Percentiles rank a stretch among this genome's conserved stretches.
phyloP scores from a whole-genome alignment of 2,888 invertebrate species.

The Fragum fragum region DNA sequence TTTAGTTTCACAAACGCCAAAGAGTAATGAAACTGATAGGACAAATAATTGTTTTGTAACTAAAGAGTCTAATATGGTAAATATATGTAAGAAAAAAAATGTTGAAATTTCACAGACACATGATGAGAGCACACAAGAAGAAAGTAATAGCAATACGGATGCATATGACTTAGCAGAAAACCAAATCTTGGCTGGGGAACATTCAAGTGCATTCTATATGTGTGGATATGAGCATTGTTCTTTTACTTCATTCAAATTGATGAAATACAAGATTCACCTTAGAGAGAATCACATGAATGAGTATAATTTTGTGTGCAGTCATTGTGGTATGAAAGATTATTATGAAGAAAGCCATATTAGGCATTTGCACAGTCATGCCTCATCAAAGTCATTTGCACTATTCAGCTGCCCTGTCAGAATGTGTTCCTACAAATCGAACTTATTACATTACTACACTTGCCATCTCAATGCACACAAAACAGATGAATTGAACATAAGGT shows the following conservation, averaged over 20 bases:
- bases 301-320: constrained; percentile 74
- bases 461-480: constrained; percentile 74
- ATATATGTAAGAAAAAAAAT: not conserved
- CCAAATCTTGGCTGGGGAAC: not conserved
- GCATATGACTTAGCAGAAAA: not conserved
- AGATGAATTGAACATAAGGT: constrained; percentile 67
- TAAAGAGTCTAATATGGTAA: not conserved
- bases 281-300: constrained; percentile 70
- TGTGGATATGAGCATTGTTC: constrained; percentile 79
- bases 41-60: not conserved
- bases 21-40: too few relatives aligned
- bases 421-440: constrained; percentile 79
- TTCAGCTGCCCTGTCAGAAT: constrained; percentile 76
- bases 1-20: too few relatives aligned
- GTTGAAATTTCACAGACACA: not conserved
- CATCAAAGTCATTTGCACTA: constrained; percentile 71
- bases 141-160: not conserved
- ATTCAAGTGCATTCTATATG: constrained; percentile 72
- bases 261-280: constrained; percentile 76
- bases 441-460: constrained; percentile 72
- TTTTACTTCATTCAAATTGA: constrained; percentile 73
- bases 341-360: constrained; percentile 76
- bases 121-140: not conserved
- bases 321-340: constrained; percentile 78
- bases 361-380: constrained; percentile 78